These are phyloP conservation scores for Channa argus DNA, from an alignment of 2,113 vertebrate species.

Conservation along the genomic window DNA sequence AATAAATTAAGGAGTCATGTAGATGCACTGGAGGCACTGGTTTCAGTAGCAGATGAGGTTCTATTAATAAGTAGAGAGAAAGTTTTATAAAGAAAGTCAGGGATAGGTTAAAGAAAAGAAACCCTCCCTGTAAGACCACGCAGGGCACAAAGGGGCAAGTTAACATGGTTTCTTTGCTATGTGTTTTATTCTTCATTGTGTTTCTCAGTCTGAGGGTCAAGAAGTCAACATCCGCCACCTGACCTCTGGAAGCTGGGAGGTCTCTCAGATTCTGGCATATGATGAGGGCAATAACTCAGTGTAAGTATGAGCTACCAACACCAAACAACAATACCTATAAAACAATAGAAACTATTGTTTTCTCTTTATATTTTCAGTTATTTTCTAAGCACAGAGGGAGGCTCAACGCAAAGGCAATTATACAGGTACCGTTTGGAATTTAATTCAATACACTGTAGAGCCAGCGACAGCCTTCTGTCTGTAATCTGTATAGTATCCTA, in stretches of 20 bases:
- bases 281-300: conserved; percentile 66
- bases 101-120: background rate
- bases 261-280: conserved; percentile 71
- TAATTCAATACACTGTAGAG: background rate
- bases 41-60: conserved; percentile 7
- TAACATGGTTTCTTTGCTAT: background rate
- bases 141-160: background rate
- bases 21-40: conserved; percentile 3
- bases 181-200: background rate
- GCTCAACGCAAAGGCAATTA: conserved; percentile 71
- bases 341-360: background rate
- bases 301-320: conserved; percentile 53
- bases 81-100: background rate
- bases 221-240: conserved; percentile 73
- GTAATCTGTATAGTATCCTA: no score
- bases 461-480: no score
- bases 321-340: background rate
- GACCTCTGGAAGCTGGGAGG: conserved; percentile 84
- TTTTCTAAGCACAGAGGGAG: conserved; percentile 79
- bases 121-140: no score
- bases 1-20: conserved; percentile 20
- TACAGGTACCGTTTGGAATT: conserved; percentile 69
- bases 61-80: conserved; percentile 25
- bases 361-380: conserved; percentile 68
- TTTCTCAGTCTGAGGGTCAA: conserved; percentile 55